phyloP scores from a whole-genome alignment of 1,140 invertebrate genomes.

The Rhagoletis pomonella region DNA sequence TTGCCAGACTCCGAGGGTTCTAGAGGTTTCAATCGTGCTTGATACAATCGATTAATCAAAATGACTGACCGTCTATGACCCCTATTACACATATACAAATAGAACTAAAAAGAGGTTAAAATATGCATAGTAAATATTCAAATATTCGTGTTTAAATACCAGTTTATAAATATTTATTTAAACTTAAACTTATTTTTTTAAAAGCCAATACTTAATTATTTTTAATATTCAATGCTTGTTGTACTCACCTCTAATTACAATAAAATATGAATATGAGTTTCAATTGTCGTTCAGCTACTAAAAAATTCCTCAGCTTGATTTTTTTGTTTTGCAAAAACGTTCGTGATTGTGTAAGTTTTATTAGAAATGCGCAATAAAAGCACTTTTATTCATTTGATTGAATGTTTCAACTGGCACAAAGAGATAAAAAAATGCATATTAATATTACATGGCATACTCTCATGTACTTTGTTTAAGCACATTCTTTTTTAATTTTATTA shows the following conservation, averaged over 20 bases:
- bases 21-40: too few relatives aligned
- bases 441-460: too few relatives aligned
- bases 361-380: conserved; percentile 36
- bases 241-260: conserved; percentile 35
- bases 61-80: too few relatives aligned
- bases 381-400: conserved; percentile 33
- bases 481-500: background rate
- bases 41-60: too few relatives aligned
- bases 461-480: too few relatives aligned
- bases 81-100: too few relatives aligned
- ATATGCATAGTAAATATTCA: too few relatives aligned
- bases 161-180: too few relatives aligned
- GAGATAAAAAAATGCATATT: background rate
- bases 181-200: background rate
- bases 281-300: conserved; percentile 8
- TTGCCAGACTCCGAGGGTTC: too few relatives aligned
- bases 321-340: background rate
- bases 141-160: too few relatives aligned
- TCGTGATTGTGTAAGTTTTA: background rate
- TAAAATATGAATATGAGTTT: conserved; percentile 17
- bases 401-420: conserved; percentile 47
- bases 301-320: conserved; percentile 38
- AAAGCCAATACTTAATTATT: background rate
- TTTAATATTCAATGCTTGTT: background rate
- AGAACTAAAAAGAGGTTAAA: too few relatives aligned